A percentile compares a stretch with the other conserved stretches of the same genome.
Evolutionary conservation across 2,888 invertebrate genomes (phyloP).

Genomic region (Idaea straminata): DNA sequence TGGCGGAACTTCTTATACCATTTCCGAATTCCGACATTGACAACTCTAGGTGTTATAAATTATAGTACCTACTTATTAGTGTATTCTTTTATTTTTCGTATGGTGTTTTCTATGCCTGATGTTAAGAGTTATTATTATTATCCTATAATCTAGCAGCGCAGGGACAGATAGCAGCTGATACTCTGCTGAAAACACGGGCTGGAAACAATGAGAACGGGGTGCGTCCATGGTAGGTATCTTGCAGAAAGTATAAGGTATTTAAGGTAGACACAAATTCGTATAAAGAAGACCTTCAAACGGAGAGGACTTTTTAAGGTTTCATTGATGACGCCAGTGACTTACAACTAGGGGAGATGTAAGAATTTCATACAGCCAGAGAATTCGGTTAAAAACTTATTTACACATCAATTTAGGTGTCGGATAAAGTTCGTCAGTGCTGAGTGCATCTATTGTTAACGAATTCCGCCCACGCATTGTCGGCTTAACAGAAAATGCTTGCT

Average conservation of each 20-base stretch:
- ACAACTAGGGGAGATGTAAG: neutral
- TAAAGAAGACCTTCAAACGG: neutral
- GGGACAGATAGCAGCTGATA: too few species aligned
- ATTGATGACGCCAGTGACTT: neutral
- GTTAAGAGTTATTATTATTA: too few species aligned
- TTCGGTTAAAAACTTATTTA: neutral
- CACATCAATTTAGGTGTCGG: neutral
- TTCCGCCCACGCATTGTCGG: neutral
- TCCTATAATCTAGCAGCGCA: too few species aligned
- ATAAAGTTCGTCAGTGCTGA: neutral
- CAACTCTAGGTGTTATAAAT: neutral
- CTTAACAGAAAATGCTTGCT: neutral
- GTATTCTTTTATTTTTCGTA: too few species aligned
- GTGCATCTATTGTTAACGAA: neutral
- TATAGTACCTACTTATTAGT: too few species aligned
- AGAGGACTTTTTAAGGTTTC: neutral
- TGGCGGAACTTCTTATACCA: constrained; percentile 29
- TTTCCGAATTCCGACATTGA: constrained; percentile 20
- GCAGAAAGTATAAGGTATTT: neutral
- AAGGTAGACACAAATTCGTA: neutral
- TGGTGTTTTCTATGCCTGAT: too few species aligned
- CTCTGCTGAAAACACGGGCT: too few species aligned
- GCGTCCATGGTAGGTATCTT: neutral
- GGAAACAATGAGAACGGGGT: too few species aligned
- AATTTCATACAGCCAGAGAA: neutral